A percentile compares a stretch with the other conserved stretches of the same genome.
These are phyloP conservation scores for Rhimphoctona megacephalus DNA, from an alignment of 2,888 invertebrate species.

Conservation along the genomic window DNA sequence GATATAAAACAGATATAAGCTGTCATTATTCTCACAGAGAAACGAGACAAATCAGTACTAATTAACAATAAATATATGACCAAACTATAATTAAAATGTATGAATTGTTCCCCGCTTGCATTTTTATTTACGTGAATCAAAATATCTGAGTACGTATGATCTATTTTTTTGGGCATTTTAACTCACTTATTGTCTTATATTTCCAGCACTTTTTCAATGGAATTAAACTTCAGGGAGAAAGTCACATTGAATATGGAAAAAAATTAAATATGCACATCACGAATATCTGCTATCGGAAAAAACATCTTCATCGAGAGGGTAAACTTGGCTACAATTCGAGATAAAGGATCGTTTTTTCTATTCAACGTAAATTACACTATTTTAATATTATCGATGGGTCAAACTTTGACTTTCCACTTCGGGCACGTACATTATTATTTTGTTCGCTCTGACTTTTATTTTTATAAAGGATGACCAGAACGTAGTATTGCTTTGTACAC, in stretches of 20 bases:
- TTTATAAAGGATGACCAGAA: background rate
- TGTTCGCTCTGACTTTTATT: background rate
- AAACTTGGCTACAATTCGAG: background rate
- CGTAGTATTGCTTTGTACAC: background rate
- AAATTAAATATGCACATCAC: background rate
- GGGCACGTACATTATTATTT: background rate
- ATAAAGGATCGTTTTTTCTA: background rate
- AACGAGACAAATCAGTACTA: background rate
- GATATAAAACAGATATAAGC: too few species aligned
- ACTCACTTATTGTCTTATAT: background rate
- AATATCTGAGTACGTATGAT: background rate
- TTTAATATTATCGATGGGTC: background rate
- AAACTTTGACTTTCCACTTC: background rate
- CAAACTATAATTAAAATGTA: background rate
- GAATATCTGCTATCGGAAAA: background rate
- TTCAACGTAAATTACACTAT: background rate
- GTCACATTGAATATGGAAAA: background rate
- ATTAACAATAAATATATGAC: background rate
- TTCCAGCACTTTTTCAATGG: background rate
- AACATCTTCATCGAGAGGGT: conserved; percentile 6
- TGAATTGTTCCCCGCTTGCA: background rate
- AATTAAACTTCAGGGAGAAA: background rate
- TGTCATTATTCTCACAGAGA: too few species aligned
- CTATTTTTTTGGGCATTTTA: background rate
- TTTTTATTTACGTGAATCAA: background rate